Evolutionary conservation across 1,140 invertebrate species (phyloP).

Genomic region (Andricus grossulariae): DNA sequence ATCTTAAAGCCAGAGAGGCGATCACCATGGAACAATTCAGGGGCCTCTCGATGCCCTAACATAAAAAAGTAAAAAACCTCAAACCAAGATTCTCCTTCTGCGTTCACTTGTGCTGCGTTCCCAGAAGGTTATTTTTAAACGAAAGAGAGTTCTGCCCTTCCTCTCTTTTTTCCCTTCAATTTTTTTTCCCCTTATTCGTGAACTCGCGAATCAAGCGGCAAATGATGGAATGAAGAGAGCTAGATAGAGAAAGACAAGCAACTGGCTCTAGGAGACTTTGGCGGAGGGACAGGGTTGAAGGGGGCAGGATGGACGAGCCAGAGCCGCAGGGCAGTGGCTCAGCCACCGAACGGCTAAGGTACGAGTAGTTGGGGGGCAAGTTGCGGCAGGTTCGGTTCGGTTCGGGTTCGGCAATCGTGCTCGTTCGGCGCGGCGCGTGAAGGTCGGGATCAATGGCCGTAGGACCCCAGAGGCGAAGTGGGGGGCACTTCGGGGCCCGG

Average conservation of each 20-base stretch:
- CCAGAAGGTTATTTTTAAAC: conserved; percentile 66
- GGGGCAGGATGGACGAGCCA: conserved; percentile 37
- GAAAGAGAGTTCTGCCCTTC: conserved; percentile 52
- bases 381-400: conserved; percentile 63
- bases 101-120: conserved; percentile 49
- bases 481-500: conserved; percentile 35
- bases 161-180: conserved; percentile 41
- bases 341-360: conserved; percentile 31
- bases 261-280: conserved; percentile 27
- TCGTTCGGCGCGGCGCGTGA: conserved; percentile 75
- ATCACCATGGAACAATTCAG: not conserved
- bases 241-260: conserved; percentile 23
- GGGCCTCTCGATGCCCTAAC: not conserved
- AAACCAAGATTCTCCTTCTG: conserved; percentile 43
- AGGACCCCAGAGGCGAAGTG: conserved; percentile 66
- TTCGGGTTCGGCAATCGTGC: conserved; percentile 70
- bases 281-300: conserved; percentile 6
- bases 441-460: conserved; percentile 76
- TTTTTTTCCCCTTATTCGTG: conserved; percentile 44
- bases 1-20: not conserved
- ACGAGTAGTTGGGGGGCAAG: conserved; percentile 42
- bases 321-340: conserved; percentile 35
- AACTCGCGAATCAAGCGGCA: conserved; percentile 55
- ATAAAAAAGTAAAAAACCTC: conserved; percentile 39
- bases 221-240: conserved; percentile 46